These are phyloP conservation scores for Hucho hucho DNA, from an alignment of 2,113 vertebrate genomes.

Conservation along the genomic window DNA sequence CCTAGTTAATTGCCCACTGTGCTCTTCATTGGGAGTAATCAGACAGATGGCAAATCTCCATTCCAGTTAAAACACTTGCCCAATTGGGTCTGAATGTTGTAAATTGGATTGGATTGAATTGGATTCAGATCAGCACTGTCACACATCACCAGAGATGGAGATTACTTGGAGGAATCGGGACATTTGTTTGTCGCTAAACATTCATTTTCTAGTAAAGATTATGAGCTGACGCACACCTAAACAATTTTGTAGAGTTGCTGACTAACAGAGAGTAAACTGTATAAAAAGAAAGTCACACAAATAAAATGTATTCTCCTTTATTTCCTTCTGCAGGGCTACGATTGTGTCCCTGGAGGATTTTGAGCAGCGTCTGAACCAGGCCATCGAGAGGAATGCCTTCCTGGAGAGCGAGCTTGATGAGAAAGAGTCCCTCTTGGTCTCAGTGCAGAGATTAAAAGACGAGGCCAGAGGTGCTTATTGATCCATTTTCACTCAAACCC, in stretches of 20 bases:
- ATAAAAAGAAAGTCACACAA: neutral
- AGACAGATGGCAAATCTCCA: neutral
- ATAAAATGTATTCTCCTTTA: neutral
- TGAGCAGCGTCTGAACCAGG: constrained; percentile 96
- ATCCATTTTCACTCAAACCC: neutral
- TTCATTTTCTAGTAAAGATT: neutral
- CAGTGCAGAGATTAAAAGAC: constrained; percentile 95
- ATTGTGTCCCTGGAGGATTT: constrained; percentile 98
- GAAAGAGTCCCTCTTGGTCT: constrained; percentile 93
- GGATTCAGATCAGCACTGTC: constrained; percentile 22
- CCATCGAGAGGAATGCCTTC: constrained; percentile 97
- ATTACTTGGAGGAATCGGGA: constrained; percentile 7
- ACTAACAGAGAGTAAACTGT: neutral
- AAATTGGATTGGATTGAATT: neutral
- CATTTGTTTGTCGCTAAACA: neutral
- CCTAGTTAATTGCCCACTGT: neutral
- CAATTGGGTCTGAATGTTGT: neutral
- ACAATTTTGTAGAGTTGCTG: neutral
- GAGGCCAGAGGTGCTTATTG: constrained; percentile 89
- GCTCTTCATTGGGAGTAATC: neutral
- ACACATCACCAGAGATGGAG: constrained; percentile 6
- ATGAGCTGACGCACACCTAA: no score
- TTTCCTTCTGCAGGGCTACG: constrained; percentile 79
- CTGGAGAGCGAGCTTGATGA: constrained; percentile 98
- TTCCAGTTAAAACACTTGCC: neutral